Base-by-base conservation (phyloP, 1,140 invertebrate genomes). In the Drosophila pachea region DNA sequence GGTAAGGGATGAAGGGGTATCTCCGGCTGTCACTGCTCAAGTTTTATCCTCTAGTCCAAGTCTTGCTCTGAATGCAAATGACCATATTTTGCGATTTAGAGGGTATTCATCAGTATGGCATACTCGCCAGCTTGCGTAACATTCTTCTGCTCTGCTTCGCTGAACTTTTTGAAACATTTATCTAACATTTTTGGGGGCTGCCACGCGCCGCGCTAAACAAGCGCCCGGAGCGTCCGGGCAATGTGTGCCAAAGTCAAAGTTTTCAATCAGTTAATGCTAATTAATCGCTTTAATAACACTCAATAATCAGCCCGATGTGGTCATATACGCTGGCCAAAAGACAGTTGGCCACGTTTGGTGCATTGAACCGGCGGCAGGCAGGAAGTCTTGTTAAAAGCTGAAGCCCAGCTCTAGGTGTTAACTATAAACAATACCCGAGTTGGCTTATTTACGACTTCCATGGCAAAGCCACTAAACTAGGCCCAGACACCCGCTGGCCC, bases 371-470 rank as follows among this genome's bases (percentile, higher is more conserved):
- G 33, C 7, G 40, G 11, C 50, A 56, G 54, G 50, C 58, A 54
- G 75, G 47, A 61, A 59, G 73, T 64, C 65, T 75, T 59, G 61
- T 49, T 74, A 61, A 54, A 60, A 65, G 58, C 73, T 75, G 61
- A 61, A 64, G 65, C 58, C 75, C 71, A 42, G 22, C 53, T 75
- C 56, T 86, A 83, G 79, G 79, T 83, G 79, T 83, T 83, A 83
- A 84, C 78, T 78, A 83, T 84, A 83, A 83, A 84, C 75, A 75
- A 83, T 78, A 83, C 72, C 45, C 68, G 55, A 35, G 43, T 47
- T 38, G 36, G 65, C 40, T 73, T 84, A 86, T 84, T 84, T 86
- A 84, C 79, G 73, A 84, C 79, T 86, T 84, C 73, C 79, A 73
- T 33, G 45, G 45, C 62, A 50, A 43, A 36, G 9, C 9, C 11